A percentile compares a stretch with the other conserved stretches of the same genome.
Evolutionary conservation across 2,888 invertebrate species (phyloP).

Genomic region (Syrphus vitripennis): DNA sequence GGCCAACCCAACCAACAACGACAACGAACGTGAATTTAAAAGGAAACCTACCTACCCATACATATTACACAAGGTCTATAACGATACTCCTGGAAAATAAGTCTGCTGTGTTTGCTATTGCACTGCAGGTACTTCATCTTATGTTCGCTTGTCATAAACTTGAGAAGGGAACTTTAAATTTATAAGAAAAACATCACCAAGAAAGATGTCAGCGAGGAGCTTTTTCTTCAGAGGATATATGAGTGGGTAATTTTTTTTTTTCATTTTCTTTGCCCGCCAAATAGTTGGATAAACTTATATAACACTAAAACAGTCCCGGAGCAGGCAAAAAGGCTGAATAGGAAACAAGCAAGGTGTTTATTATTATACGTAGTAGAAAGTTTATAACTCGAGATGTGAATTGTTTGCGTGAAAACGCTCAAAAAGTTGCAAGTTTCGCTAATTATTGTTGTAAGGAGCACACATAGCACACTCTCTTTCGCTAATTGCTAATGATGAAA

Average conservation of each 20-base stretch:
- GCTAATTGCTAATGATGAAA: constrained; percentile 5
- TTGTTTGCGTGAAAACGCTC: neutral
- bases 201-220: constrained; percentile 3
- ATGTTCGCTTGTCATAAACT: constrained; percentile 40
- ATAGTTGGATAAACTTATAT: neutral
- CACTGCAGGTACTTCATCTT: constrained; percentile 17
- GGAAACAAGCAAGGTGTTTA: neutral
- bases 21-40: constrained; percentile 2
- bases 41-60: neutral
- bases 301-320: neutral
- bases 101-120: neutral
- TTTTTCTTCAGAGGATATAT: constrained; percentile 1
- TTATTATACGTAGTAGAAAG: neutral
- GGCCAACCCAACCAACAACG: neutral
- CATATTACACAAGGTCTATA: neutral
- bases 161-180: constrained; percentile 29
- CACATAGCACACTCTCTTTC: neutral
- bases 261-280: neutral
- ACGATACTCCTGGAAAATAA: neutral
- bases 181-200: neutral
- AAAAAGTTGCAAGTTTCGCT: constrained; percentile 46
- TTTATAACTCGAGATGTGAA: neutral
- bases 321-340: neutral
- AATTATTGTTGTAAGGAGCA: constrained; percentile 35
- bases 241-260: constrained; percentile 1